Conservation (phyloP, 2,888 invertebrate genomes). For the Ectobius pallidus region DNA sequence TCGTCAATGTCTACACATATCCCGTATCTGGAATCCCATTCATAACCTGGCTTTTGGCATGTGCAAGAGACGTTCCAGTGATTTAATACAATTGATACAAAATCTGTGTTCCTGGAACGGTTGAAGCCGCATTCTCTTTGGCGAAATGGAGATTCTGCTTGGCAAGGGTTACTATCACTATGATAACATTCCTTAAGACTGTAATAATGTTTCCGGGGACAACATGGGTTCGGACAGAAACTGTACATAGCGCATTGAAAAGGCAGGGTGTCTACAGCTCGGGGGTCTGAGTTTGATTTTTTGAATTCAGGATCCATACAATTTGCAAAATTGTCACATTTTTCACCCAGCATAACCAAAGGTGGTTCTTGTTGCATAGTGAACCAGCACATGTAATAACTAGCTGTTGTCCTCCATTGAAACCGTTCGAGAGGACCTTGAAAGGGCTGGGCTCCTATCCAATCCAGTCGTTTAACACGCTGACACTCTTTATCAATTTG, state of each 20-base stretch:
- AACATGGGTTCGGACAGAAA: conserved; percentile 72
- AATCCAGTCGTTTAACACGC: conserved; percentile 18
- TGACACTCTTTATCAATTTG: conserved; percentile 51
- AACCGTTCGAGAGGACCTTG: conserved; percentile 58
- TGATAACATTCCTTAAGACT: conserved; percentile 56
- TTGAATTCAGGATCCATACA: conserved; percentile 59
- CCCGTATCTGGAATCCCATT: conserved; percentile 65
- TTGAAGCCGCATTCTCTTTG: conserved; percentile 16
- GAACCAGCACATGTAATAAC: conserved; percentile 73
- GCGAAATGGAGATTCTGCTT: conserved; percentile 51
- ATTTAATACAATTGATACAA: conserved; percentile 60
- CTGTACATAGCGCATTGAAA: conserved; percentile 68
- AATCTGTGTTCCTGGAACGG: conserved; percentile 54
- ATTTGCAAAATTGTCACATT: conserved; percentile 67
- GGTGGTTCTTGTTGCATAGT: conserved; percentile 62
- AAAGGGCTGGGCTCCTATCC: conserved; percentile 42
- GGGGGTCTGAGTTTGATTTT: conserved; percentile 59
- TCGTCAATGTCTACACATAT: conserved; percentile 67
- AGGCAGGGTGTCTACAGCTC: conserved; percentile 61
- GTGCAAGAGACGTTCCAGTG: conserved; percentile 66
- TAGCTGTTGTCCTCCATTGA: conserved; percentile 66
- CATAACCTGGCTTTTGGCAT: conserved; percentile 60
- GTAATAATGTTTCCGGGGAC: conserved; percentile 59
- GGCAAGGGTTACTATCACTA: conserved; percentile 61
- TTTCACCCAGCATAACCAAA: conserved; percentile 60